Evolutionary conservation across 1,140 invertebrate species (phyloP).

Genomic region (Drosophila truncata): DNA sequence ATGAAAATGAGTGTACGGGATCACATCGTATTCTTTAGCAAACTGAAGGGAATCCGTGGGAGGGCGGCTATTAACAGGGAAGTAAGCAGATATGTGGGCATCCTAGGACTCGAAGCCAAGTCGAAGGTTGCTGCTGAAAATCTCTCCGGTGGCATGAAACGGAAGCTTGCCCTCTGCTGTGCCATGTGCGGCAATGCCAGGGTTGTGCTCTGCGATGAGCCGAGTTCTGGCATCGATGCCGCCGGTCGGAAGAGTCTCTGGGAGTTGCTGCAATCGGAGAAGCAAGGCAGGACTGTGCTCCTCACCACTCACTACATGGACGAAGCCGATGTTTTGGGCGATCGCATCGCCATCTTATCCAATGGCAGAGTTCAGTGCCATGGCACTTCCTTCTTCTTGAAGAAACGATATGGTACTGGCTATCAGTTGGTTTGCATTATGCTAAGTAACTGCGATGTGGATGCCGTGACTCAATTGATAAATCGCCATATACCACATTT

Average conservation of each 20-base stretch:
- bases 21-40: slow-evolving; percentile 94
- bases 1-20: slow-evolving; percentile 95
- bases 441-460: slow-evolving; percentile 42
- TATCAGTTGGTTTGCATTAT: slow-evolving; percentile 80
- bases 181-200: slow-evolving; percentile 90
- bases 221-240: slow-evolving; percentile 98
- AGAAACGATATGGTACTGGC: slow-evolving; percentile 91
- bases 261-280: slow-evolving; percentile 91
- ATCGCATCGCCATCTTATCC: slow-evolving; percentile 96
- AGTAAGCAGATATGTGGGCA: slow-evolving; percentile 88
- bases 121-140: slow-evolving; percentile 87
- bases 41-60: slow-evolving; percentile 88
- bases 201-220: slow-evolving; percentile 95
- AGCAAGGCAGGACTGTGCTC: slow-evolving; percentile 90
- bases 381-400: slow-evolving; percentile 95
- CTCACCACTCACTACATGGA: slow-evolving; percentile 99
- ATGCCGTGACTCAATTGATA: slow-evolving; percentile 61
- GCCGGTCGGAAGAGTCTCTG: slow-evolving; percentile 95
- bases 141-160: slow-evolving; percentile 95
- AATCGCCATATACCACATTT: slow-evolving; percentile 67
- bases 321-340: slow-evolving; percentile 97
- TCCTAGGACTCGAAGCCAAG: slow-evolving; percentile 89
- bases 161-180: slow-evolving; percentile 91
- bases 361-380: slow-evolving; percentile 92
- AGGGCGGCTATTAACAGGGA: slow-evolving; percentile 87